Evolutionary conservation across 2,797 vertebrate species (phyloP).

Genomic region (Kryptolebias ocellatus): DNA sequence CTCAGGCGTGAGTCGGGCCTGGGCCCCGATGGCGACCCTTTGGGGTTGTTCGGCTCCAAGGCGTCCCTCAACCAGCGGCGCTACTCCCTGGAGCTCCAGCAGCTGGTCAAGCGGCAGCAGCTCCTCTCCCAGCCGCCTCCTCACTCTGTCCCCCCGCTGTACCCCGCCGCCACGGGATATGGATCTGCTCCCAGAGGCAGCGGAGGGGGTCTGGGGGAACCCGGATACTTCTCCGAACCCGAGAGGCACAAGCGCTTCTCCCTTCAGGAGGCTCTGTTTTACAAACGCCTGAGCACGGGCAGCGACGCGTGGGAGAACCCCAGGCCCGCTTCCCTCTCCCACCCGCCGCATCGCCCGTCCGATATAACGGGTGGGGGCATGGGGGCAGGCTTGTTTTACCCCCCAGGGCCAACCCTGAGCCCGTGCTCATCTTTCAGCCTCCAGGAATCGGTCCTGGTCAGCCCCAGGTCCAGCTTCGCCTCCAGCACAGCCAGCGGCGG

Average conservation of each 20-base stretch:
- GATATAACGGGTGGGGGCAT: slow-evolving; percentile 64
- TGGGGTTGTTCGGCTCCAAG: slow-evolving; percentile 68
- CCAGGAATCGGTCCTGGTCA: slow-evolving; percentile 85
- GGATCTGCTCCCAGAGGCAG: slow-evolving; percentile 57
- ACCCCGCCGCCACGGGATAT: slow-evolving; percentile 62
- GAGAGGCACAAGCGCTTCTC: slow-evolving; percentile 87
- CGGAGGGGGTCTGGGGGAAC: slow-evolving; percentile 65
- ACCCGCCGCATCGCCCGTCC: slow-evolving; percentile 73
- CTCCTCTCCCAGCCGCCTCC: slow-evolving; percentile 81
- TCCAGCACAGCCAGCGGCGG: slow-evolving; percentile 88
- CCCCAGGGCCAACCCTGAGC: slow-evolving; percentile 77
- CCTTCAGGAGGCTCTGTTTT: slow-evolving; percentile 86
- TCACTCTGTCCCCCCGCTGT: slow-evolving; percentile 66
- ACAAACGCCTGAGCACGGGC: slow-evolving; percentile 82
- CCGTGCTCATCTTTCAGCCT: slow-evolving; percentile 87
- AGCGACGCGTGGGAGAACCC: slow-evolving; percentile 81
- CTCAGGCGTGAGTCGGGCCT: slow-evolving; percentile 73
- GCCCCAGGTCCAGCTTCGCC: slow-evolving; percentile 89
- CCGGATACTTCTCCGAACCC: slow-evolving; percentile 71
- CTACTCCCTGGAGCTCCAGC: slow-evolving; percentile 84
- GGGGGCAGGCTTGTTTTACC: slow-evolving; percentile 75
- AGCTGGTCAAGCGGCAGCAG: slow-evolving; percentile 81
- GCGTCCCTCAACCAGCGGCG: slow-evolving; percentile 77
- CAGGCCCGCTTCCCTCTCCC: slow-evolving; percentile 79
- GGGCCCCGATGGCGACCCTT: slow-evolving; percentile 69